Base-by-base conservation (phyloP, 1,140 invertebrate genomes). In the Lerema accius region DNA sequence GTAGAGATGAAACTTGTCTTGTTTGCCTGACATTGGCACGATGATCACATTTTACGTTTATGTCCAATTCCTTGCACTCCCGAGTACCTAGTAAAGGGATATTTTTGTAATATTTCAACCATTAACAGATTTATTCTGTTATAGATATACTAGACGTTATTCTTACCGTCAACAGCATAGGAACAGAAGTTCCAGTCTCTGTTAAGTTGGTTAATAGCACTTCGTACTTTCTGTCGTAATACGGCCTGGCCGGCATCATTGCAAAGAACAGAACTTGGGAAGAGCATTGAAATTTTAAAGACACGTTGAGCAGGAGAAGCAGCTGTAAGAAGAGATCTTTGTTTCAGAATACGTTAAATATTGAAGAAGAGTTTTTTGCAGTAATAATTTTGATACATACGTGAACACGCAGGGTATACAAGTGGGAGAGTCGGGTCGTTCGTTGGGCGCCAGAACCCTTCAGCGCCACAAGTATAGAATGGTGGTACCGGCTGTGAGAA, bases 391-490 rank as follows among this genome's bases (percentile, higher is more conserved):
- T 37, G 4, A 49, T 13, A 77, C 92, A 93, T 94, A 96, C 95
- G 93, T 75, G 97, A 97, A 84, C 97, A 98, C 72, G 97, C 96
- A 32, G 97, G 97, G 84, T 98, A 98, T 1, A 97, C 91, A 62
- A 98, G 85, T 9, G 96, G 96, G 65, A 96, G 90, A 19, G 91
- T 93, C 6, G 97, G 96, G 78, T 97, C 93, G 15, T 90, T 92
- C 1, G 96, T 97, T 15, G 98, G 98, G 68, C 97, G 92, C 98
- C 98, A 99, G 86, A 98, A 98, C 32, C 98, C 98, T 94, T 99
- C 98, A 55, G 96, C 97, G 10, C 97, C 98, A 83, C 98, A 99
- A 4, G 97, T 98, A 79, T 98, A 99, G 91, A 99, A 99, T 70
- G 97, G 96, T 0, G 98, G 97, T 26, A 98, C 96, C 43, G 94